Conservation (phyloP, 2,113 vertebrate species). For the Burhinus bistriatus region DNA sequence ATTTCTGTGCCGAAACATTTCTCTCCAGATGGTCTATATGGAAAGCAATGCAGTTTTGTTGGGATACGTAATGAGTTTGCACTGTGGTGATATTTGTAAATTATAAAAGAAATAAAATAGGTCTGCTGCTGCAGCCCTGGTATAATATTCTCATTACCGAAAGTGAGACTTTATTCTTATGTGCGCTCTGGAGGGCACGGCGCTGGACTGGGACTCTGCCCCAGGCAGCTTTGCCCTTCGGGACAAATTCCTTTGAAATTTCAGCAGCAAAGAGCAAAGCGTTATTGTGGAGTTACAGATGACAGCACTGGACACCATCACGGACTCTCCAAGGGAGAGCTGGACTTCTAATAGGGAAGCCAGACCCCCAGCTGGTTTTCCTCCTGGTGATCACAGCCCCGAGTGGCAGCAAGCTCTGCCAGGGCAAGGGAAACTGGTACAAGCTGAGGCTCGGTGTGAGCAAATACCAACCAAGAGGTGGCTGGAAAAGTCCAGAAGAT, state of each 20-base stretch:
- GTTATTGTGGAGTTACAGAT: neutral
- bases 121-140: neutral
- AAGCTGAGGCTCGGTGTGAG: neutral
- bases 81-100: neutral
- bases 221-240: neutral
- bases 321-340: neutral
- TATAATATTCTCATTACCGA: neutral
- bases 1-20: constrained; percentile 13
- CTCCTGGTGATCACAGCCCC: neutral
- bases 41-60: neutral
- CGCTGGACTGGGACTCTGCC: neutral
- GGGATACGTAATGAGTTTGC: neutral
- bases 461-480: neutral
- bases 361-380: neutral
- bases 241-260: neutral
- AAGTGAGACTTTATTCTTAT: neutral
- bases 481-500: neutral
- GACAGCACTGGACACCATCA: neutral
- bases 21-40: neutral
- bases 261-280: neutral
- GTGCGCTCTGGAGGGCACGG: neutral
- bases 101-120: neutral
- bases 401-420: neutral
- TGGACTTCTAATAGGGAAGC: neutral
- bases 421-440: neutral